phyloP scores from a whole-genome alignment of 2,113 vertebrate species.

The Gymnorhina tibicen region DNA sequence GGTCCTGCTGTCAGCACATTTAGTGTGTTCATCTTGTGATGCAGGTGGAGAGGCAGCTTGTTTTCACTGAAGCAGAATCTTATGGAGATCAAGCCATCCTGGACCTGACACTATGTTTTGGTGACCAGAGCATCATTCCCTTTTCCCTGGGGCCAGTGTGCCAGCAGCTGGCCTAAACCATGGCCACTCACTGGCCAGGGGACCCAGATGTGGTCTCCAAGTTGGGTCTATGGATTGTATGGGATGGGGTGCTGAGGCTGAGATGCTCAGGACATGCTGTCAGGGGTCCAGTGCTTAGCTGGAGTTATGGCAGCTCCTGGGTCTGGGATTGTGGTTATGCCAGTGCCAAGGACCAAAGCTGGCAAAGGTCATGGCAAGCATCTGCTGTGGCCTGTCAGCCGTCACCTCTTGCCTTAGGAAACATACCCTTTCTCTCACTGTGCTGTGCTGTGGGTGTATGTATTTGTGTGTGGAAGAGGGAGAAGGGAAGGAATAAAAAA shows the following conservation, averaged over 20 bases:
- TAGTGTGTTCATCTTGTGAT: background rate
- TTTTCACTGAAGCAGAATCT: background rate
- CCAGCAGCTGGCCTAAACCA: background rate
- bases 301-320: background rate
- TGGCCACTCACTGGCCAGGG: too few species aligned
- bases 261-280: fast-evolving
- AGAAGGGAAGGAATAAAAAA: background rate
- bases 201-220: fast-evolving
- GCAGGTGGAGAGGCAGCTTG: background rate
- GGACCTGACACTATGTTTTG: background rate
- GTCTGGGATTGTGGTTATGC: fast-evolving
- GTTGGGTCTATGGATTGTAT: fast-evolving
- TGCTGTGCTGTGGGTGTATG: fast-evolving
- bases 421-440: background rate
- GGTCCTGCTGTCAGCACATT: background rate
- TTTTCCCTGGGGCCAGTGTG: background rate
- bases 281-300: fast-evolving
- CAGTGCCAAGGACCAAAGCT: background rate
- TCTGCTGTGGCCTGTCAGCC: background rate
- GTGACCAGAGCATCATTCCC: background rate
- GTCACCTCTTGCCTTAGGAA: background rate
- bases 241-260: fast-evolving
- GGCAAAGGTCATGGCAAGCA: background rate
- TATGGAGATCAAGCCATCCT: background rate
- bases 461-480: background rate